Evolutionary conservation across 2,888 invertebrate species (phyloP).

Genomic region (Papilio protenor): DNA sequence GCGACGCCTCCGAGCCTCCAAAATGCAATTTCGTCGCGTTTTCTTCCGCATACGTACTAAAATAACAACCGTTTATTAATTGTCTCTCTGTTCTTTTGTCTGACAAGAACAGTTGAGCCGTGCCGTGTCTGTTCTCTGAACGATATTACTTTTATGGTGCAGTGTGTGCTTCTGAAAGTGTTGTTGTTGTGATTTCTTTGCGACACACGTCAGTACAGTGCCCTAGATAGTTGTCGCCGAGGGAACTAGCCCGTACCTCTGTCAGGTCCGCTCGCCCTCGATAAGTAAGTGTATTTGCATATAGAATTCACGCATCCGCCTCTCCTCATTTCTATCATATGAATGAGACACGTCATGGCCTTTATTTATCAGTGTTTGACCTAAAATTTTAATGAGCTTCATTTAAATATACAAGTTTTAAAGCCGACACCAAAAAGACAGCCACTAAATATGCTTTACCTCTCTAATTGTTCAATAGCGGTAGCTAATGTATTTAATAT

Average conservation of each 20-base stretch:
- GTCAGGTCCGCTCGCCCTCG: slow-evolving; percentile 69
- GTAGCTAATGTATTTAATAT: slow-evolving; percentile 21
- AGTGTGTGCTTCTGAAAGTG: slow-evolving; percentile 73
- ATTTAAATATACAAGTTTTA: slow-evolving; percentile 12
- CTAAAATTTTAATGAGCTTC: slow-evolving; percentile 7
- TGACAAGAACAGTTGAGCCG: slow-evolving; percentile 78
- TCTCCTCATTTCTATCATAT: slow-evolving; percentile 58
- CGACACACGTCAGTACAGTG: slow-evolving; percentile 70
- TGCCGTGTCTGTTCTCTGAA: slow-evolving; percentile 46
- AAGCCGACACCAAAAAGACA: background rate
- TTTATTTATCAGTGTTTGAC: slow-evolving; percentile 51
- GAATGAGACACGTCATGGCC: slow-evolving; percentile 81
- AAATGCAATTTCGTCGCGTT: slow-evolving; percentile 77
- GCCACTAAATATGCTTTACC: slow-evolving; percentile 22
- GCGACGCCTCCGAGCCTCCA: slow-evolving; percentile 73
- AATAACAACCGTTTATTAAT: slow-evolving; percentile 55
- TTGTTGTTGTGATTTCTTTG: slow-evolving; percentile 80
- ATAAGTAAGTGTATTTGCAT: slow-evolving; percentile 79
- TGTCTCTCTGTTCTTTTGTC: slow-evolving; percentile 78
- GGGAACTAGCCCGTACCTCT: slow-evolving; percentile 69
- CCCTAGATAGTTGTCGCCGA: slow-evolving; percentile 71
- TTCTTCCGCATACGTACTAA: slow-evolving; percentile 70
- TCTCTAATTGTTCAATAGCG: slow-evolving; percentile 7
- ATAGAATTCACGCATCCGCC: slow-evolving; percentile 69
- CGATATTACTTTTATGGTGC: slow-evolving; percentile 61